Base-by-base conservation (phyloP, 2,113 vertebrate species). In the Gallinago paraguaiae region DNA sequence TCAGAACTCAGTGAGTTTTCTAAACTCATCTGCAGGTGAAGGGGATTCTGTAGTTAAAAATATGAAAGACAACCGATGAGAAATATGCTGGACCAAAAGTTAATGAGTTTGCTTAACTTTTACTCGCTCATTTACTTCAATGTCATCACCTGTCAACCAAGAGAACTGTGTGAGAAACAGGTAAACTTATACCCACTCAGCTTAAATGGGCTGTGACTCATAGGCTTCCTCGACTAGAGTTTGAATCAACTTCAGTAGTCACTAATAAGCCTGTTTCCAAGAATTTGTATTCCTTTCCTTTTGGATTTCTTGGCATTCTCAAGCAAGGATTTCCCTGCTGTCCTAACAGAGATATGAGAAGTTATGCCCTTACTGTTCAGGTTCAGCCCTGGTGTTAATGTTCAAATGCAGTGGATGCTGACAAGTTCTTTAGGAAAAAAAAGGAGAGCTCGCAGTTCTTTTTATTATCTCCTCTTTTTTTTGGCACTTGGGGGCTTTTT, bases 11-110 rank as follows among this genome's bases (percentile, higher is more conserved):
- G 50, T 75, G 99, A 97, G 95, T 98, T 99, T 96, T 97, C 98
- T 98, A 99, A 98, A 92, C 98, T 98, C 98, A 99, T 98, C 96
- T 99, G 99, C 82, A 99, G 98, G 96, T 99, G 99, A 84, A 99
- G 98, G 57, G 98, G 98, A 98, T 99, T 99, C 99, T 99, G 98
- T 88, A 90, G 88, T 95, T 88, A 96, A 97, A 98, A 92, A 97
- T 91, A 97, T 13, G 46, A 96, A 97, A 97, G 67, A 96, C 37
- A 80, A 92, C 85, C 35, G 65, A 91, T 98, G 95, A 98, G 96
- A 96, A 97, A 80, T 86, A 79, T 4, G 17, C 31, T 85, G 63
- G 41, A 81, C 23, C 11, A 13, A 67, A 79, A 48, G 9, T 7
- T 77, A 75, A 63, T 37, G 16, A 43, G 2, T 74, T 83, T 89